phyloP scores from a whole-genome alignment of 2,113 vertebrate genomes.

The Mirza zaza region DNA sequence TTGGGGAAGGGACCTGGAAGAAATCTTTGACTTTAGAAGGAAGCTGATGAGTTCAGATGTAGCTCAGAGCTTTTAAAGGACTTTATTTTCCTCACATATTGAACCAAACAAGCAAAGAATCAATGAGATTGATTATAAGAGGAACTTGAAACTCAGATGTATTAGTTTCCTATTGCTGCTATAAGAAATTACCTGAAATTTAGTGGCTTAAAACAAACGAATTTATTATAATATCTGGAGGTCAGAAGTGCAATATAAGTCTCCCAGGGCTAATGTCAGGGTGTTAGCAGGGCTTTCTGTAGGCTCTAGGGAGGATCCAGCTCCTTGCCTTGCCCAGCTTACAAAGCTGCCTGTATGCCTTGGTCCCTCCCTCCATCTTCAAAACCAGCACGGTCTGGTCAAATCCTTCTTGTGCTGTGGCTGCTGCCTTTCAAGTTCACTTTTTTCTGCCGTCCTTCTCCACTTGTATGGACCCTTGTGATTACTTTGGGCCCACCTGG shows the following conservation, averaged over 20 bases:
- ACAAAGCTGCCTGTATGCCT: neutral
- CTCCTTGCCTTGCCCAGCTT: neutral
- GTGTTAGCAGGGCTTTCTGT: neutral
- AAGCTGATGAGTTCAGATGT: neutral
- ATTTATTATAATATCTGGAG: neutral
- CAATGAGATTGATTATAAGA: neutral
- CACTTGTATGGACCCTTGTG: neutral
- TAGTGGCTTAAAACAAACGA: neutral
- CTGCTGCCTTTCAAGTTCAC: neutral
- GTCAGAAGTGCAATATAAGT: neutral
- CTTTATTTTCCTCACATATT: constrained; percentile 21
- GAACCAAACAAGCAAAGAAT: neutral
- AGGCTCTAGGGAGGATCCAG: neutral
- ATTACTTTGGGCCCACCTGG: neutral
- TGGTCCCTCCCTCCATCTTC: neutral
- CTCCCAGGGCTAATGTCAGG: neutral
- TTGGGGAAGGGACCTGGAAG: neutral
- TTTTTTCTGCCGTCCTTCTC: neutral
- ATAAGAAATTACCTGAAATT: neutral
- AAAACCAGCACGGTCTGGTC: neutral
- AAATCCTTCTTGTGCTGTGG: neutral
- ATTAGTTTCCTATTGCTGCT: constrained; percentile 36
- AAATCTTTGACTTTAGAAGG: neutral
- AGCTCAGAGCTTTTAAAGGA: neutral
- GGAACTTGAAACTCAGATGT: neutral